Percentiles rank a stretch among this genome's conserved stretches.
phyloP scores from a whole-genome alignment of 2,797 vertebrate species.

The Rhabdomys pumilio region DNA sequence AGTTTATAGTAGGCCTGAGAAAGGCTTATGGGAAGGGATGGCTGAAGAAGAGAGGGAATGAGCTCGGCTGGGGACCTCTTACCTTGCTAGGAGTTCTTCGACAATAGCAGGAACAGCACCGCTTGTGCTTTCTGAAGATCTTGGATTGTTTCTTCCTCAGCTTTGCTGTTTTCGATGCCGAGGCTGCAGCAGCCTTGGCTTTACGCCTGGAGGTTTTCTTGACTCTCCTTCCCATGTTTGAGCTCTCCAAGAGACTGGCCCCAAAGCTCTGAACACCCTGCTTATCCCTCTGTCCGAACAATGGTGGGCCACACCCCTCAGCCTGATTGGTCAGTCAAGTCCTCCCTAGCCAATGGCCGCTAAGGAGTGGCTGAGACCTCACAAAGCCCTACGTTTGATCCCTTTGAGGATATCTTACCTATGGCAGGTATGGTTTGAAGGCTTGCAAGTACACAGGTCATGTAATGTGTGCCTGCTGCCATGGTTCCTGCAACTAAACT shows the following conservation, averaged over 20 bases:
- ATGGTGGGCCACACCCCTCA: not conserved
- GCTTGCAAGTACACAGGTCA: too few species aligned
- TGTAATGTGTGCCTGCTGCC: too few species aligned
- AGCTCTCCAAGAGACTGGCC: too few species aligned
- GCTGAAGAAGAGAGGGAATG: not conserved
- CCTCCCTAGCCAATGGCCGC: not conserved
- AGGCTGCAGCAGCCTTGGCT: accelerated
- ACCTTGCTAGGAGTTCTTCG: accelerated
- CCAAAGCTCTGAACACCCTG: not conserved
- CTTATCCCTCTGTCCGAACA: not conserved
- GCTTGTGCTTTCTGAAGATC: accelerated
- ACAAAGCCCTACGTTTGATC: not conserved
- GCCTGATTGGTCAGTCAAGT: not conserved
- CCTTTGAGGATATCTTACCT: not conserved
- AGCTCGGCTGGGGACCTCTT: not conserved
- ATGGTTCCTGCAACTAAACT: too few species aligned
- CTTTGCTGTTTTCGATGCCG: too few species aligned
- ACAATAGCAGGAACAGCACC: too few species aligned
- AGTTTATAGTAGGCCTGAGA: not conserved
- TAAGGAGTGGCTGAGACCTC: not conserved
- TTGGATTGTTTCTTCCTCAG: too few species aligned
- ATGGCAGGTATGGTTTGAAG: too few species aligned
- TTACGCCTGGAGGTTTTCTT: accelerated
- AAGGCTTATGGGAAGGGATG: not conserved
- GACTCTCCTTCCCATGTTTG: accelerated